Evolutionary conservation across 30 jellyfish, hydroid and myxozoan species (phyloP), one percentile per base, ranked within the genome.

Genomic region (Pelagia noctiluca): DNA sequence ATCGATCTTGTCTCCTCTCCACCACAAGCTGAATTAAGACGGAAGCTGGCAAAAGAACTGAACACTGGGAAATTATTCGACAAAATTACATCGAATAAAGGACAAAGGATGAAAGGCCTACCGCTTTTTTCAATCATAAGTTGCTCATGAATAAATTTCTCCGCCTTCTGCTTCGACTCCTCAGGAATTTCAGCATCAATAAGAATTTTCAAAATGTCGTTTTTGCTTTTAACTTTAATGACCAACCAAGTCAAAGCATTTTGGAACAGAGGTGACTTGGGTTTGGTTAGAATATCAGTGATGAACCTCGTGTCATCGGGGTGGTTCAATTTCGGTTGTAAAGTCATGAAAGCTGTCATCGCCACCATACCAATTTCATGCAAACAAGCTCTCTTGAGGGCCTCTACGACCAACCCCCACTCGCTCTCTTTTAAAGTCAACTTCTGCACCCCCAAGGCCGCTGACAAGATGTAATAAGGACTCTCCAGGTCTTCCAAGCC

Each of bases 351-450:
- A 7, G 98, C 96, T 61, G 94, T 84, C 96, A 85, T 80, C 13
- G 92, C 36, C 42, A 91, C 90, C 66, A 85, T 78, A 63, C 98
- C 98, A 22, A 77, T 91, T 7, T 84, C 98, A 75, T 84, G 82
- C n/a, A 84, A 86, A 38, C 91, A 90, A 35, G 96, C 94, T 50
- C 60, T 65, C 25, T 85, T 82, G 38, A 91, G 67, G 12, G 47
- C 73, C 46, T 26, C 83, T 22, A 29, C 24, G 10, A 91, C 19
- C 10, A 26, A 37, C 22, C 29, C 63, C 69, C 62, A 32, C 13
- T 84, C 72, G 2, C 42, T 78, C 35, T 84, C 94, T 11, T 64
- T 46, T 3, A 72, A 1, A 28, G 75, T n/a, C 12, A 91, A 19
- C 29, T 82, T 62, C 85, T 91, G 98, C 30, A 86, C 31, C 29